Base-by-base conservation (phyloP, 2,113 vertebrate species). In the Phocoena phocoena region DNA sequence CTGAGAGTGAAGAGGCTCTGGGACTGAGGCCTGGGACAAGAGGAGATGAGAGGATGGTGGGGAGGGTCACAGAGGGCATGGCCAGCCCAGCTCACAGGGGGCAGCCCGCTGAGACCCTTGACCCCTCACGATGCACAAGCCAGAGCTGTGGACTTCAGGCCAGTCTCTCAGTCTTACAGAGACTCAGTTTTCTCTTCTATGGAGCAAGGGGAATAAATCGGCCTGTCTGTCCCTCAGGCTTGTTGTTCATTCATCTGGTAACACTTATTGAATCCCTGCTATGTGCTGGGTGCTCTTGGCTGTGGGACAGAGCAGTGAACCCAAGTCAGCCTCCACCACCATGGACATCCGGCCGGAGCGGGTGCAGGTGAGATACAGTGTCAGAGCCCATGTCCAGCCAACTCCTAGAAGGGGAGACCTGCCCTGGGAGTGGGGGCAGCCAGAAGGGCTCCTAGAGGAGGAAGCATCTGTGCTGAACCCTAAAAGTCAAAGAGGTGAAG, bases 151-250 rank as follows among this genome's bases (percentile, higher is more conserved):
- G 80, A 9, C 33, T 62, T 53, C 28, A 55, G 62, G 44, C 71
- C 15, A 5, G 17, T 18, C 33, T 50, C 55, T 74, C 31, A 4
- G 60, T 33, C 81, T 50, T 25, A 41, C 2, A 58, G 79, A 79
- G 60, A 28, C 47, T 53, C 50, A 0, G 36, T 12, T 74, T 58
- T 44, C 90, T 71, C 70, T 14, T 17, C 80, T 17, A 2, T 5
- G 23, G 50, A 47, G 79, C 0, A 7, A 63, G 58, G 38, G 41
- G 23, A 15, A 6, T 7, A 1, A 36, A 9, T 55, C n/a, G 2
- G 5, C 63, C 70, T 0, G 0, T 10, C 28, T 28, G 7, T 0
- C 14, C 71, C 9, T 31, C 14, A 10, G 2, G 33, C 36, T 41
- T 26, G 17, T 2, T 36, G 20, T 28, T 21, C 62, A 26, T 17